A percentile compares a stretch with the other conserved stretches of the same genome.
phyloP scores from a whole-genome alignment of 2,113 vertebrate genomes.

The Aldabrachelys gigantea region DNA sequence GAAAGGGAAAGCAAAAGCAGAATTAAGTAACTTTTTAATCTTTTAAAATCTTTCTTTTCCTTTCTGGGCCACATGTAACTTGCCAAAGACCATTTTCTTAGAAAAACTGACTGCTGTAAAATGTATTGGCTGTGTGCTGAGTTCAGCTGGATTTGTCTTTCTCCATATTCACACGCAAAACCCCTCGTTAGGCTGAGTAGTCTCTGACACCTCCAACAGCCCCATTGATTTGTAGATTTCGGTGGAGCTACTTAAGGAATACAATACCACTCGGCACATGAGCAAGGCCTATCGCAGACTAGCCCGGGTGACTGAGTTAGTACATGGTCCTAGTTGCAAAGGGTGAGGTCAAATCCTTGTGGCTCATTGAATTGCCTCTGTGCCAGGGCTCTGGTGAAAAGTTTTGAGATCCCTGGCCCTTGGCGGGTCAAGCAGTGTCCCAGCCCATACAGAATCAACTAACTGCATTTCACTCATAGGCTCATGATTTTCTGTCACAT shows the following conservation, averaged over 20 bases:
- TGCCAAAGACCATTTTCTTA: not conserved
- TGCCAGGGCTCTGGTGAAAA: not conserved
- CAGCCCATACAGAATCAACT: not conserved
- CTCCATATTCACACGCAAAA: not conserved
- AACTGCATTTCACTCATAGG: not conserved
- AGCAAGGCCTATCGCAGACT: not conserved
- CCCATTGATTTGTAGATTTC: slow-evolving; percentile 1
- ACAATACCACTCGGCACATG: slow-evolving; percentile 13
- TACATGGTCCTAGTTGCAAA: not conserved
- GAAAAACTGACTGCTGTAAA: not conserved
- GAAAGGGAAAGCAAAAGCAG: not conserved
- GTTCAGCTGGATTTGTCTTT: not conserved
- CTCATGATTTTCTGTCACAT: not conserved
- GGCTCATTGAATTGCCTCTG: not conserved
- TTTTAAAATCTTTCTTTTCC: not conserved
- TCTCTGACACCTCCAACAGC: slow-evolving; percentile 16
- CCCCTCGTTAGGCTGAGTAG: not conserved
- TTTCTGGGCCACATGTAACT: not conserved
- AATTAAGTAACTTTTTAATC: not conserved
- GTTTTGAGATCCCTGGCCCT: not conserved
- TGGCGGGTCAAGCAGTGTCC: not conserved
- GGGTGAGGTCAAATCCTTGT: not conserved
- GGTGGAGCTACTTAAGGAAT: slow-evolving; percentile 13
- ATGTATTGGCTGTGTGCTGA: not conserved
- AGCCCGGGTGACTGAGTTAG: not conserved